Percentiles rank a stretch among this genome's conserved stretches.
These are phyloP conservation scores for Boloria euphrosyne DNA, from an alignment of 2,888 invertebrate species.

Conservation along the genomic window DNA sequence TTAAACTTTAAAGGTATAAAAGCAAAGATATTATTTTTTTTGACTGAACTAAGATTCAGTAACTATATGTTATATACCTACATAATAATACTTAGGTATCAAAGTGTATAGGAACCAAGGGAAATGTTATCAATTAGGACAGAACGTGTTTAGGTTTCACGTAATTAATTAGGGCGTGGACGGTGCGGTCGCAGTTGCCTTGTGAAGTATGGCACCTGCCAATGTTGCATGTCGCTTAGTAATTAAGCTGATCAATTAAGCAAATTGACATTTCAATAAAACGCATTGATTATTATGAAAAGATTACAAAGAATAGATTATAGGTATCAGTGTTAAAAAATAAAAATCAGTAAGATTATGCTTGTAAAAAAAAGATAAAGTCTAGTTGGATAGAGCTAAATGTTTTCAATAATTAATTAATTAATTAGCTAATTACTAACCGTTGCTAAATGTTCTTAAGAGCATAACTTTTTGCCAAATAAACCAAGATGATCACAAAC, in stretches of 20 bases:
- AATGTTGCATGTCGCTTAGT: conserved; percentile 17
- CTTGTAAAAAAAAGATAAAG: too few relatives aligned
- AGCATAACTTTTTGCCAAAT: too few relatives aligned
- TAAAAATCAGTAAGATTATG: too few relatives aligned
- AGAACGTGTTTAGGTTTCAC: conserved; percentile 18
- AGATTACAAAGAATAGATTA: too few relatives aligned
- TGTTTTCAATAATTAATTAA: too few relatives aligned
- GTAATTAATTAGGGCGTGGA: conserved; percentile 23
- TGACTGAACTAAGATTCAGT: not conserved
- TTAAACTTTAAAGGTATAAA: too few relatives aligned
- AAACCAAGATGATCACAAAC: too few relatives aligned
- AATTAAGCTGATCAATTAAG: conserved; percentile 13
- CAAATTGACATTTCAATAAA: conserved; percentile 13
- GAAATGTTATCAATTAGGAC: conserved; percentile 15
- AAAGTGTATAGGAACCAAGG: not conserved
- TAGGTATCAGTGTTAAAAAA: too few relatives aligned
- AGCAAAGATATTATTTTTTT: too few relatives aligned
- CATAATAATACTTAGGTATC: not conserved
- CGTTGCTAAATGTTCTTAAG: too few relatives aligned
- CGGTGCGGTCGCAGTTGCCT: conserved; percentile 17
- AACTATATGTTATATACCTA: not conserved
- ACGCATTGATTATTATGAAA: not conserved
- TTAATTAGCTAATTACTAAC: too few relatives aligned
- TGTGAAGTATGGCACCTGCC: conserved; percentile 24
- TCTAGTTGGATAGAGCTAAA: too few relatives aligned